Percentiles rank a stretch among this genome's conserved stretches.
Evolutionary conservation across 2,797 vertebrate species (phyloP).

Genomic region (Rhinogobio ventralis): DNA sequence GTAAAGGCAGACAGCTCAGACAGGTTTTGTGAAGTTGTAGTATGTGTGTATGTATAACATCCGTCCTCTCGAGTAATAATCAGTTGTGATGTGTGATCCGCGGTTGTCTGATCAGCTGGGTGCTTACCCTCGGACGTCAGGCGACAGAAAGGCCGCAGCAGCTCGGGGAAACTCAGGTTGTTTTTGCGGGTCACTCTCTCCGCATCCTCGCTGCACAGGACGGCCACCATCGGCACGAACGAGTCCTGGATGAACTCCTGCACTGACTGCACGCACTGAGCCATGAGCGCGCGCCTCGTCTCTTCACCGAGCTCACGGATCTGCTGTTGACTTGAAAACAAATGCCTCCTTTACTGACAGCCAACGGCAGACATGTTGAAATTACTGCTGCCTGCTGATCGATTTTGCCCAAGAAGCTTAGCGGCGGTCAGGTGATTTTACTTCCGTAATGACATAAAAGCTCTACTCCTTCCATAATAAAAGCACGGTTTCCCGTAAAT

Average conservation of each 20-base stretch:
- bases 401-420: conserved; percentile 70
- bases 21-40: neutral
- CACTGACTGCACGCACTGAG: conserved; percentile 93
- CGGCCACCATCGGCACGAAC: conserved; percentile 95
- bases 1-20: neutral
- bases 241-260: conserved; percentile 98
- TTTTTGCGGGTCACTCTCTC: conserved; percentile 91
- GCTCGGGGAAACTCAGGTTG: conserved; percentile 91
- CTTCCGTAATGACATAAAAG: conserved; percentile 11
- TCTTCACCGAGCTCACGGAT: conserved; percentile 34
- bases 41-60: neutral
- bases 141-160: conserved; percentile 93
- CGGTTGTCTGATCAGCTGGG: neutral
- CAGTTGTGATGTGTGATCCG: neutral
- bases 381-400: conserved; percentile 64
- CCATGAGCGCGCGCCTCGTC: conserved; percentile 77
- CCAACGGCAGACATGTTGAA: conserved; percentile 75
- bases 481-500: neutral
- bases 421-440: conserved; percentile 55
- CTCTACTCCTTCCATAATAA: conserved; percentile 42
- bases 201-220: conserved; percentile 94
- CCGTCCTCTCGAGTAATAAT: neutral
- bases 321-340: conserved; percentile 63
- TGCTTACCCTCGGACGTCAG: conserved; percentile 95
- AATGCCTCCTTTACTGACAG: conserved; percentile 66